Conservation (phyloP, 2,113 vertebrate species). For the Gnathochromis pfefferi region DNA sequence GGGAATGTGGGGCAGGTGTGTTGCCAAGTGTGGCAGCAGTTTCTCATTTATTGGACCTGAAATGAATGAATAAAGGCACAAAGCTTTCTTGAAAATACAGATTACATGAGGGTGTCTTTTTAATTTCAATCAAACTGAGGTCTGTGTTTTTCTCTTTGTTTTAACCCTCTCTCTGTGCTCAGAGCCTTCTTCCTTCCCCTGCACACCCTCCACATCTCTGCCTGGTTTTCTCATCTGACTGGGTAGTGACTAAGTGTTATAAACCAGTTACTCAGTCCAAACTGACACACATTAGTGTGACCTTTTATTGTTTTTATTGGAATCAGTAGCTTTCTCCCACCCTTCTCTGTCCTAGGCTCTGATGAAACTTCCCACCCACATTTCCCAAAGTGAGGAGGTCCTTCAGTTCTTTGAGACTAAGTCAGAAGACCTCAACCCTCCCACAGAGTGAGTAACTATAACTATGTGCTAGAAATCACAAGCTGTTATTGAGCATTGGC, state of each 20-base stretch:
- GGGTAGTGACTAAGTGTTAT: constrained; percentile 3
- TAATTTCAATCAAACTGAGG: neutral
- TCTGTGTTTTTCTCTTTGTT: constrained; percentile 24
- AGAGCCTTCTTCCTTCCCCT: constrained; percentile 39
- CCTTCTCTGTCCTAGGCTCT: constrained; percentile 71
- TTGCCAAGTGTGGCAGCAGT: constrained; percentile 12
- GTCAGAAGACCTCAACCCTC: constrained; percentile 88
- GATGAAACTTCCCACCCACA: constrained; percentile 84
- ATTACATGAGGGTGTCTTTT: neutral
- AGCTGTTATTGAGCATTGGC: neutral
- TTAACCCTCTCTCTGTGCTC: neutral
- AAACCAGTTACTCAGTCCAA: neutral
- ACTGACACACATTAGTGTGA: neutral
- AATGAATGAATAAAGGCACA: neutral
- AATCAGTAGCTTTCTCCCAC: neutral
- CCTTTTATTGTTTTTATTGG: neutral
- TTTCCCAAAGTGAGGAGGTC: constrained; percentile 92
- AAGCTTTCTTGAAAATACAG: neutral
- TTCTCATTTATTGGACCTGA: constrained; percentile 3
- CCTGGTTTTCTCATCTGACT: constrained; percentile 1
- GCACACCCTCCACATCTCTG: constrained; percentile 18
- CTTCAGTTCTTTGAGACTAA: constrained; percentile 90
- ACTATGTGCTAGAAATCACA: neutral
- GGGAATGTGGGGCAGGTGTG: constrained; percentile 9
- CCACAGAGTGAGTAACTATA: constrained; percentile 83